Evolutionary conservation across 2,888 invertebrate genomes (phyloP), one percentile per base, ranked within the genome.

Genomic region (Petrophora chlorosata): DNA sequence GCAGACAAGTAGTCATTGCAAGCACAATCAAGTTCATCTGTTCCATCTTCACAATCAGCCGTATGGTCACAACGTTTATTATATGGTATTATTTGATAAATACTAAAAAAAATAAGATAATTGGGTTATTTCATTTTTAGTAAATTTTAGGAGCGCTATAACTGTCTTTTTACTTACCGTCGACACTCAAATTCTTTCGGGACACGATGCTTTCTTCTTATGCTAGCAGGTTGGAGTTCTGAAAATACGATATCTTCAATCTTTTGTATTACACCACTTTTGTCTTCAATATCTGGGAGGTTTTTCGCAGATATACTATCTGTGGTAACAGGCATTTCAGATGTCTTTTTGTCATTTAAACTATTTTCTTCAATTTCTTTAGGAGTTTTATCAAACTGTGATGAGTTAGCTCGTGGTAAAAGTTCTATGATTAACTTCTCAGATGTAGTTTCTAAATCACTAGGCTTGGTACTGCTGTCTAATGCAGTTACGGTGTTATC

Each of bases 1-100:
- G 85, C 82, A 43, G 77, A 76, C 29, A 96, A 79, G 65, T 92
- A 93, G 67, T 96, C 95, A n/a, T 83, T 88, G 70, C 96, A 96
- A 0, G 90, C 91, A 71, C 97, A 97, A 49, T 91, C 83, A 3
- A 90, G 73, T 81, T 97, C 97, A 76, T 97, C 97, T 0, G 94
- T 94, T 3, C 94, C 95, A 82, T 97, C 97, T 80, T 96, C 95
- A 74, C 97, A 97, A 68, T 97, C 95, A 10, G 92, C 79, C 47
- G 91, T 83, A 29, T 91, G 92, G 68, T 97, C 92, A 73, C 97
- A 97, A 16, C 92, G 91, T 59, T 92, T 88, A 1, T 73, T 60
- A 14, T 87, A 77, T 0, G 93, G 85, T 45, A 96, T 92, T 5
- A 82, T 85, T 82, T 96, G 95, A 0, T 89, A 71, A 61, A 95